phyloP scores from a whole-genome alignment of 2,113 vertebrate species.

The Urocolius indicus region DNA sequence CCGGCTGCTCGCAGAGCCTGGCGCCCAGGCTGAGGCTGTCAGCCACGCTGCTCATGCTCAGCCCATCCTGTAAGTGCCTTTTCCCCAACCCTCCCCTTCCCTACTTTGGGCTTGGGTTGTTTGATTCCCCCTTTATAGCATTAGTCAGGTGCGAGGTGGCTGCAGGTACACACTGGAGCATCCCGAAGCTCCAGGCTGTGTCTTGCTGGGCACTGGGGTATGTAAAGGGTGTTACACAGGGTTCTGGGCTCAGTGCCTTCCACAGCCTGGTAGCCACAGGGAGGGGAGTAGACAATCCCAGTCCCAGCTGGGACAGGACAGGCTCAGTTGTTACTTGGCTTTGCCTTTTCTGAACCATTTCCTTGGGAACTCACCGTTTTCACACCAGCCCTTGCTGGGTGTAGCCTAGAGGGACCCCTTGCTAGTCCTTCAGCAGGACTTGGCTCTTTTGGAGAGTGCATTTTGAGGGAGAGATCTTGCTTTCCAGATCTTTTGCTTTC shows the following conservation, averaged over 20 bases:
- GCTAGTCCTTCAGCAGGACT: background rate
- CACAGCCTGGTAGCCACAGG: background rate
- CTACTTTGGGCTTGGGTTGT: no score
- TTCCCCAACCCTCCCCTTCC: no score
- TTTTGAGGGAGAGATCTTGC: background rate
- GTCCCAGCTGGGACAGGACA: background rate
- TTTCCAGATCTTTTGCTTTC: background rate
- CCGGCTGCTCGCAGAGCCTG: slow-evolving; percentile 2
- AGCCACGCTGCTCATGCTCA: background rate
- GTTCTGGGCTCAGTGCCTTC: background rate
- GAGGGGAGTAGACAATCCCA: fast-evolving
- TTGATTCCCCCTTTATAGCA: no score
- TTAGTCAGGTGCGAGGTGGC: background rate
- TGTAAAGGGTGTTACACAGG: fast-evolving
- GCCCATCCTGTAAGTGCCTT: slow-evolving; percentile 34
- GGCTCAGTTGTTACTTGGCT: background rate
- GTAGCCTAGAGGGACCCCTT: background rate
- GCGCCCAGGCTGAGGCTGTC: background rate
- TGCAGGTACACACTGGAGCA: fast-evolving
- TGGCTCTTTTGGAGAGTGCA: fast-evolving
- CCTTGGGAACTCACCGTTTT: fast-evolving
- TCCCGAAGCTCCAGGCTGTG: background rate
- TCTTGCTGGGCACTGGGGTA: background rate
- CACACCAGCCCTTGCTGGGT: background rate
- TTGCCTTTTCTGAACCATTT: background rate